Conservation (phyloP, 2,888 invertebrate genomes). For the Leptinotarsa juncta region DNA sequence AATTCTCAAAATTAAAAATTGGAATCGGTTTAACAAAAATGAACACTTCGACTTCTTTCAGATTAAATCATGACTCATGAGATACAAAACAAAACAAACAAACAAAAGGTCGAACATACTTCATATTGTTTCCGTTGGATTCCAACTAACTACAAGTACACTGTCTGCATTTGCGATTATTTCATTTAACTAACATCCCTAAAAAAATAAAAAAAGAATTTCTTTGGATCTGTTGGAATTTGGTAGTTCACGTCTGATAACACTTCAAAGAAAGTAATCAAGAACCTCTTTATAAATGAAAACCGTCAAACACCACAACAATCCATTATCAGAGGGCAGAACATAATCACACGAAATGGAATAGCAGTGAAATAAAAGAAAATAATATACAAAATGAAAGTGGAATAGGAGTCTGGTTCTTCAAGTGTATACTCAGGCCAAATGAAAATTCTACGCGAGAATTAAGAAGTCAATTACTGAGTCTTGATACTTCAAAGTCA, state of each 20-base stretch:
- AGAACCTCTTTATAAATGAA: not conserved
- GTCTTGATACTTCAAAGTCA: not conserved
- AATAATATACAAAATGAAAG: not conserved
- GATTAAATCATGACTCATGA: no score
- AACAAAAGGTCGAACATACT: no score
- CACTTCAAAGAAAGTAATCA: slow-evolving; percentile 1
- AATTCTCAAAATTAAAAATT: no score
- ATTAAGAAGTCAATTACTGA: not conserved
- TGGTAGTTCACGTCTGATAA: not conserved
- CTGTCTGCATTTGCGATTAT: no score
- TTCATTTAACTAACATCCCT: not conserved
- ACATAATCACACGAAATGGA: not conserved
- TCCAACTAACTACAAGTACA: no score
- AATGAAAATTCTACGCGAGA: not conserved
- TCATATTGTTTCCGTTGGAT: no score
- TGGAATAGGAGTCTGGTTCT: not conserved
- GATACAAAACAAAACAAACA: no score
- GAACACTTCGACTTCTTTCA: no score
- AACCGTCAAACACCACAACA: slow-evolving; percentile 7
- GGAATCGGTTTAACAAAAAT: no score
- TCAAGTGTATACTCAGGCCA: not conserved
- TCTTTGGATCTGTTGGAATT: not conserved
- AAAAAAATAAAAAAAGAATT: not conserved
- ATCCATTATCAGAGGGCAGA: not conserved
- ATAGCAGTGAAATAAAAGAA: not conserved